Conservation (phyloP, 2,113 vertebrate genomes). For the Dascyllus trimaculatus region DNA sequence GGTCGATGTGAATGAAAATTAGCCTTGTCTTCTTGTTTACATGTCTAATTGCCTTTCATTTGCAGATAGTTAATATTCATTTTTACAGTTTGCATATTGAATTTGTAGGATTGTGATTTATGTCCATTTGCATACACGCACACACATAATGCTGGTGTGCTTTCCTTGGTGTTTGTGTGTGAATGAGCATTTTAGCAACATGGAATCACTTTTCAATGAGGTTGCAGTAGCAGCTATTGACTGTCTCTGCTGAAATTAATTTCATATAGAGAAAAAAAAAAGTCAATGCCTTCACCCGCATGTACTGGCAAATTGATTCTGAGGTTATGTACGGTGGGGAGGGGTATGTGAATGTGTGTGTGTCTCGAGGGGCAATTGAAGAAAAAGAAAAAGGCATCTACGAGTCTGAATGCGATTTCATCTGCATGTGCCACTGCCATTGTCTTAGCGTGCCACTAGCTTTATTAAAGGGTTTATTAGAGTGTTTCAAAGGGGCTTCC, state of each 20-base stretch:
- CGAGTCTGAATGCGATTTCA: constrained; percentile 1
- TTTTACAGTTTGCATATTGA: neutral
- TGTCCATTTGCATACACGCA: constrained; percentile 3
- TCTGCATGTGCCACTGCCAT: constrained; percentile 14
- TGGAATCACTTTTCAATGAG: constrained; percentile 56
- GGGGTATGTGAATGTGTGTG: constrained; percentile 1
- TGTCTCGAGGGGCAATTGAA: neutral
- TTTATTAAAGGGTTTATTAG: constrained; percentile 65
- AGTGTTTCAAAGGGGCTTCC: constrained; percentile 40
- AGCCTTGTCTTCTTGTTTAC: constrained; percentile 12
- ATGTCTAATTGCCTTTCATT: constrained; percentile 47
- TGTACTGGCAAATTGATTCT: constrained; percentile 43
- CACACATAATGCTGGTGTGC: neutral
- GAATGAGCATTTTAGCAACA: constrained; percentile 35
- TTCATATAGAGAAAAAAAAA: constrained; percentile 48
- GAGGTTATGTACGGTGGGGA: constrained; percentile 1
- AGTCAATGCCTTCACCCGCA: constrained; percentile 29
- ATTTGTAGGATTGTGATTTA: constrained; percentile 20
- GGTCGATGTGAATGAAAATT: constrained; percentile 50
- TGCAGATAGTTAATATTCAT: constrained; percentile 14
- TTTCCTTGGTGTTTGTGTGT: constrained; percentile 23
- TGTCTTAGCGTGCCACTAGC: constrained; percentile 28
- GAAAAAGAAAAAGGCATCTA: constrained; percentile 10
- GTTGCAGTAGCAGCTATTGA: constrained; percentile 53
- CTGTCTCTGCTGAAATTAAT: constrained; percentile 47